phyloP scores from a whole-genome alignment of 2,888 invertebrate species.

The Xestia sexstrigata region DNA sequence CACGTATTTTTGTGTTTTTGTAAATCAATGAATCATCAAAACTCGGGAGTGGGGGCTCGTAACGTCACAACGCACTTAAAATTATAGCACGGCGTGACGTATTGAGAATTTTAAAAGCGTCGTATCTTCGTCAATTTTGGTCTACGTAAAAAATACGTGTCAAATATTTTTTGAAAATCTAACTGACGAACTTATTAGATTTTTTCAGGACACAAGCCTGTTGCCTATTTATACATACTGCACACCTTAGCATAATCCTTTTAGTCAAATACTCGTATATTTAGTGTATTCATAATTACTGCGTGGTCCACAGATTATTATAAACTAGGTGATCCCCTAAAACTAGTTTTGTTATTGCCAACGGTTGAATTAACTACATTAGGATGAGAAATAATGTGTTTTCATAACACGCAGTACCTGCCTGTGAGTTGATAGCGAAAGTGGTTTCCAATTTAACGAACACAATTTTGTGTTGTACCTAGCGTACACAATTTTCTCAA shows the following conservation, averaged over 20 bases:
- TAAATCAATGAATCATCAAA: no score
- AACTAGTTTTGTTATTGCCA: slow-evolving; percentile 23
- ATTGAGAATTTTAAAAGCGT: no score
- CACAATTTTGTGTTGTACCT: slow-evolving; percentile 22
- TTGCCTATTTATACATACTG: no score
- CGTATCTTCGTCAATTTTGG: no score
- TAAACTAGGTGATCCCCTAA: slow-evolving; percentile 16
- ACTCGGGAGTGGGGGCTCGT: no score
- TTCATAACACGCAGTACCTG: slow-evolving; percentile 20
- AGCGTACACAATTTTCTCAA: slow-evolving; percentile 18
- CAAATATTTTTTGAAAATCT: no score
- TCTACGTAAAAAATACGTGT: no score
- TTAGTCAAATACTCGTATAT: not conserved
- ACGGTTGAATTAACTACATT: slow-evolving; percentile 13
- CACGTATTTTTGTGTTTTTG: no score
- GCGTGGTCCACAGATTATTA: not conserved
- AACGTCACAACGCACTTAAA: no score
- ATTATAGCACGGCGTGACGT: no score
- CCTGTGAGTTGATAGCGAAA: slow-evolving; percentile 18
- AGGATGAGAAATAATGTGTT: slow-evolving; percentile 23
- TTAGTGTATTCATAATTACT: not conserved
- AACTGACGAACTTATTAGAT: no score
- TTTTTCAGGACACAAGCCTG: no score
- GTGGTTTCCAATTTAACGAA: slow-evolving; percentile 31
- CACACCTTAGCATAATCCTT: not conserved